Evolutionary conservation across 2,888 invertebrate genomes (phyloP).

Genomic region (Archips crataeganus): DNA sequence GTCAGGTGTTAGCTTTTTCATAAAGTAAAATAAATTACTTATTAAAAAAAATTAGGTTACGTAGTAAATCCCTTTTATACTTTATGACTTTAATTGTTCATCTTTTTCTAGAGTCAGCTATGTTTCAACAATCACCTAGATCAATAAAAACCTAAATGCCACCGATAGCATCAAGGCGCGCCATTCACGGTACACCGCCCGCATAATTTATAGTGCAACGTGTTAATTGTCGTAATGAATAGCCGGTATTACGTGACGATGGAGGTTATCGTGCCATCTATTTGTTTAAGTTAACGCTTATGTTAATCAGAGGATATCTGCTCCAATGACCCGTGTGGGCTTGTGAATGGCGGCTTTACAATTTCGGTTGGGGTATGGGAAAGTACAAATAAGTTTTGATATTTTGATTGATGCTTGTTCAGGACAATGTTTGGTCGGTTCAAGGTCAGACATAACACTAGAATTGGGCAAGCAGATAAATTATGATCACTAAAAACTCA

Average conservation of each 20-base stretch:
- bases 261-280: conserved; percentile 65
- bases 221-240: conserved; percentile 81
- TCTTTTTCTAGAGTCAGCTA: too few species aligned
- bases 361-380: conserved; percentile 26
- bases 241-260: conserved; percentile 67
- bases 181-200: conserved; percentile 62
- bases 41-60: too few species aligned
- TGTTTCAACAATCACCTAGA: conserved; percentile 42
- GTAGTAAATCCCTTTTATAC: too few species aligned
- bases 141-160: conserved; percentile 46
- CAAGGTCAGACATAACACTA: too few species aligned
- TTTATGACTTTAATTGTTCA: too few species aligned
- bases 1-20: too few species aligned
- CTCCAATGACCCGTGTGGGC: conserved; percentile 63
- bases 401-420: background rate
- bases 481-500: too few species aligned
- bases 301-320: conserved; percentile 77
- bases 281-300: conserved; percentile 77
- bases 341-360: conserved; percentile 46
- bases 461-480: too few species aligned
- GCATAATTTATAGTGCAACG: conserved; percentile 73
- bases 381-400: background rate
- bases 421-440: too few species aligned
- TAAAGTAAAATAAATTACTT: too few species aligned
- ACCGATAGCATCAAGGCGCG: conserved; percentile 60